These are phyloP conservation scores for Leptogaster cylindrica DNA, from an alignment of 2,888 invertebrate genomes.

Conservation along the genomic window DNA sequence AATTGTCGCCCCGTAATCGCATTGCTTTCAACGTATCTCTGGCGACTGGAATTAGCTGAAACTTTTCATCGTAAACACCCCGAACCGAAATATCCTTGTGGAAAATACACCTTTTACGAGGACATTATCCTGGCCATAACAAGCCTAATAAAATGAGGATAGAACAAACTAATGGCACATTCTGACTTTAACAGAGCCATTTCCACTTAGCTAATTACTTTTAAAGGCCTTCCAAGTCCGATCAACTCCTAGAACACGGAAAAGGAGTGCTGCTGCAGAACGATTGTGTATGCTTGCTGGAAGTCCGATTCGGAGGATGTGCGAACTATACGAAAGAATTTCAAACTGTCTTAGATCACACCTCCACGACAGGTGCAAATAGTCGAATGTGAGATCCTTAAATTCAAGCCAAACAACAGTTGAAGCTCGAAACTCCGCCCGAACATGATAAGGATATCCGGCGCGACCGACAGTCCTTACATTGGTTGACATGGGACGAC, in stretches of 20 bases:
- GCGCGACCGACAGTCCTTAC: neutral
- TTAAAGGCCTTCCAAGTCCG: constrained; percentile 11
- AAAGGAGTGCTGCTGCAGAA: neutral
- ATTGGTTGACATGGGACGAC: neutral
- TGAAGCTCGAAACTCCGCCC: neutral
- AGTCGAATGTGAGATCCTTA: neutral
- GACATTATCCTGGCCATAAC: constrained; percentile 46
- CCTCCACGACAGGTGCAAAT: constrained; percentile 14
- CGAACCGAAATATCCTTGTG: neutral
- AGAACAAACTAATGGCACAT: constrained; percentile 42
- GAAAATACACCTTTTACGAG: constrained; percentile 44
- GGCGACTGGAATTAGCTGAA: neutral
- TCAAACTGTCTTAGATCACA: neutral
- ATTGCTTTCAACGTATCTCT: constrained; percentile 13
- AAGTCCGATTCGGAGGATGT: neutral
- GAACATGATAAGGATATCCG: constrained; percentile 5
- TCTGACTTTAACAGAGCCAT: constrained; percentile 46
- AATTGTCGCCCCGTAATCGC: constrained; percentile 42
- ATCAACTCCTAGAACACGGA: neutral
- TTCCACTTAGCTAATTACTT: constrained; percentile 47
- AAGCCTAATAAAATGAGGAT: constrained; percentile 47
- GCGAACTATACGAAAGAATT: neutral
- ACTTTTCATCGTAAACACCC: constrained; percentile 29
- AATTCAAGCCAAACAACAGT: neutral
- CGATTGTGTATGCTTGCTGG: neutral